These are phyloP conservation scores for Saccopteryx bilineata DNA, from an alignment of 2,113 vertebrate species.

Conservation along the genomic window DNA sequence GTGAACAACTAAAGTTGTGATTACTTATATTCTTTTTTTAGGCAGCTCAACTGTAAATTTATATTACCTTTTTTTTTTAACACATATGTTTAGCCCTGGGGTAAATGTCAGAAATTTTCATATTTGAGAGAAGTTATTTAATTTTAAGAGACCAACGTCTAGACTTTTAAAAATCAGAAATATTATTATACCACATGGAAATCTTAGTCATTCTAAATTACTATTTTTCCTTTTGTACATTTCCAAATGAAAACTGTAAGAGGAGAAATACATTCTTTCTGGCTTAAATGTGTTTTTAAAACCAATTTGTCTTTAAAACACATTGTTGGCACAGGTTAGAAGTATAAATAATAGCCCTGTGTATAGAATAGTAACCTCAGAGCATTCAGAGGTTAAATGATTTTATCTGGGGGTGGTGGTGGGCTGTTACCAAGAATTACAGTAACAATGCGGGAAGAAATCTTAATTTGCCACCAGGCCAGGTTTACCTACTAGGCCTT, in stretches of 20 bases:
- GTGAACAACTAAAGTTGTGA: not conserved
- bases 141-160: not conserved
- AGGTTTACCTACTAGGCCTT: not conserved
- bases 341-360: not conserved
- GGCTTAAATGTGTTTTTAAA: slow-evolving; percentile 37
- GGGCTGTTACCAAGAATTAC: not conserved
- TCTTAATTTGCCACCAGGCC: not conserved
- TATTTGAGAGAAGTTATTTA: slow-evolving; percentile 34
- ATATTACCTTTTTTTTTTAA: not conserved
- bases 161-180: slow-evolving; percentile 13
- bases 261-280: slow-evolving; percentile 31
- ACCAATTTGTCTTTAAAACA: slow-evolving; percentile 36
- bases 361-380: not conserved
- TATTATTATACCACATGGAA: not conserved
- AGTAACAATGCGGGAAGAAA: not conserved
- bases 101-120: slow-evolving; percentile 34
- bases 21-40: not conserved
- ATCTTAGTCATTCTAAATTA: not conserved
- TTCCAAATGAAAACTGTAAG: slow-evolving; percentile 46
- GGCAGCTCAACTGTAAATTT: slow-evolving; percentile 1
- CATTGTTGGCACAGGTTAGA: slow-evolving; percentile 4
- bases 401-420: not conserved
- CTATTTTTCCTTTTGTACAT: slow-evolving; percentile 25
- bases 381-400: not conserved
- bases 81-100: not conserved